A percentile compares a stretch with the other conserved stretches of the same genome.
Conservation (phyloP, 2,888 invertebrate genomes). For the Muscina levida region DNA sequence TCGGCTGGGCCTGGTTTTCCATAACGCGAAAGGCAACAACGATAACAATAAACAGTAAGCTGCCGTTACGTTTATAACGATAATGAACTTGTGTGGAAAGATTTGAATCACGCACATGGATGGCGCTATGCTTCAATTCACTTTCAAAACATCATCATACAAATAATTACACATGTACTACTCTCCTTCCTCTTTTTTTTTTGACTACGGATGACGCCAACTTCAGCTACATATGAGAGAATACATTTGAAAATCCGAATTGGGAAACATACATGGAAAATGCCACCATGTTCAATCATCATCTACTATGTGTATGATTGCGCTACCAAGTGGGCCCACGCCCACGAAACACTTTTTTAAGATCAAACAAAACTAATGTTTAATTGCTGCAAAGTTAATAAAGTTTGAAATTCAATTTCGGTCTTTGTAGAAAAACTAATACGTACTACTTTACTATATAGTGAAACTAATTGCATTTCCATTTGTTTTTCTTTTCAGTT, state of each 20-base stretch:
- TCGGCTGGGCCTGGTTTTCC: slow-evolving; percentile 4
- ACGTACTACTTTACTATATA: background rate
- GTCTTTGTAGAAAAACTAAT: background rate
- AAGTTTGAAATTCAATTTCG: background rate
- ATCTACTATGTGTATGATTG: no score
- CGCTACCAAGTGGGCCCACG: background rate
- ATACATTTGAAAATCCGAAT: slow-evolving; percentile 2
- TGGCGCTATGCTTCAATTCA: slow-evolving; percentile 62
- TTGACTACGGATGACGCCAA: slow-evolving; percentile 7
- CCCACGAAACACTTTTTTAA: background rate
- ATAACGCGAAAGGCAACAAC: background rate
- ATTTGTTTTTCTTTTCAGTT: slow-evolving; percentile 3
- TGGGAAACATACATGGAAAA: background rate
- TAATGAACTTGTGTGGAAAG: slow-evolving; percentile 59
- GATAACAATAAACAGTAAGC: slow-evolving; percentile 34
- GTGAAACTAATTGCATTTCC: slow-evolving; percentile 9
- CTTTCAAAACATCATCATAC: slow-evolving; percentile 46
- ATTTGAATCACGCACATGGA: slow-evolving; percentile 63
- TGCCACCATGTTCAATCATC: background rate
- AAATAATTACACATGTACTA: slow-evolving; percentile 57
- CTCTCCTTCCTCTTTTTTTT: no score
- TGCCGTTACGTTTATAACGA: slow-evolving; percentile 61
- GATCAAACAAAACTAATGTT: background rate
- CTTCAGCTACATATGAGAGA: background rate
- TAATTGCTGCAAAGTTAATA: slow-evolving; percentile 5